Conservation (phyloP, 2,113 vertebrate species). For the Pandion haliaetus region DNA sequence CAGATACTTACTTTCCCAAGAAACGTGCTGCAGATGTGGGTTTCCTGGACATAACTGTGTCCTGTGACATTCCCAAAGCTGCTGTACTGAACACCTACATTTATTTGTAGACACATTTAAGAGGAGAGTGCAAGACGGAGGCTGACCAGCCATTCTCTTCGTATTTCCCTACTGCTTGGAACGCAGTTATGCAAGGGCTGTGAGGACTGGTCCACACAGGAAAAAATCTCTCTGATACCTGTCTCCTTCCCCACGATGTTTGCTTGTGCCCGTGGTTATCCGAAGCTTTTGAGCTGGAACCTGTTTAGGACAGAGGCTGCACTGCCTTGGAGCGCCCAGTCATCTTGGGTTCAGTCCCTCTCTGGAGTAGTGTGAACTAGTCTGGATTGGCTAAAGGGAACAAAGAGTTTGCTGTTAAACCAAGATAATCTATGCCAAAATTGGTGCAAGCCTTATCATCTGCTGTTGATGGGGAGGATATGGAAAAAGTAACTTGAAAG, state of each 20-base stretch:
- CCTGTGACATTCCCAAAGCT: not conserved
- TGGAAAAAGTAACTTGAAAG: not conserved
- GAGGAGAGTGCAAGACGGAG: not conserved
- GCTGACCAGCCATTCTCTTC: not conserved
- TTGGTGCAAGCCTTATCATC: not conserved
- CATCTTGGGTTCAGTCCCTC: not conserved
- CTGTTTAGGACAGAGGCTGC: not conserved
- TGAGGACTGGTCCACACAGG: not conserved
- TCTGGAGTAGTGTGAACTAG: not conserved
- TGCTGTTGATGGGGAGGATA: not conserved
- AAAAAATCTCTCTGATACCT: not conserved
- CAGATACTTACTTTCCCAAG: not conserved
- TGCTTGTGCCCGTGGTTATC: not conserved
- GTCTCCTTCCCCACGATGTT: fast-evolving
- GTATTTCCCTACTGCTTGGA: not conserved
- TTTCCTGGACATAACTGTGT: fast-evolving
- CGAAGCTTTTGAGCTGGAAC: not conserved
- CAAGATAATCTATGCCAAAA: not conserved
- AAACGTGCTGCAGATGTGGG: fast-evolving
- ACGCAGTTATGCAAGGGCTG: fast-evolving
- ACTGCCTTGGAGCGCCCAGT: not conserved
- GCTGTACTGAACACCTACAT: fast-evolving
- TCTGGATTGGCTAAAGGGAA: not conserved
- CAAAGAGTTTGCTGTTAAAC: not conserved
- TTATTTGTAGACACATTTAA: not conserved